Conservation (phyloP, 1,140 invertebrate species). For the Leucophenga varia region DNA sequence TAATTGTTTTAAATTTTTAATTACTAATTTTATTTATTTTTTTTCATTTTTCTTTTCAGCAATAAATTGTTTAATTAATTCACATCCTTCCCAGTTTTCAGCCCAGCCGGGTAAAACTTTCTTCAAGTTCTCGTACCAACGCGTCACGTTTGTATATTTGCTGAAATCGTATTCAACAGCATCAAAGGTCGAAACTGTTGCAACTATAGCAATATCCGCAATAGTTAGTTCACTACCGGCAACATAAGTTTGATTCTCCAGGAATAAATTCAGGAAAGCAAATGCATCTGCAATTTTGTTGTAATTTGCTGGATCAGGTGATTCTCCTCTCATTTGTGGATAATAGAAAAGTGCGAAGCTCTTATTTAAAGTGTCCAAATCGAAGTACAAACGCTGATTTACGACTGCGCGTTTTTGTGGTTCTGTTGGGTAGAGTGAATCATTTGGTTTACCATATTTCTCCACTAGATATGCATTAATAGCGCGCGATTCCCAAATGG, state of each 20-base stretch:
- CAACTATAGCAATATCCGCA: conserved; percentile 68
- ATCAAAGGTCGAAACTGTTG: conserved; percentile 68
- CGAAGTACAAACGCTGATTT: conserved; percentile 74
- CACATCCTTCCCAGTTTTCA: conserved; percentile 31
- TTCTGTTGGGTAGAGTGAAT: conserved; percentile 68
- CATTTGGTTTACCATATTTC: conserved; percentile 66
- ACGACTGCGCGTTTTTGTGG: conserved; percentile 67
- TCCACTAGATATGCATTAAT: conserved; percentile 70
- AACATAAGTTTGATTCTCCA: conserved; percentile 65
- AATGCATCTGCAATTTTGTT: conserved; percentile 65
- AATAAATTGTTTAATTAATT: no score
- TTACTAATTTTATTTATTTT: no score
- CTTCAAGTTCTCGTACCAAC: conserved; percentile 71
- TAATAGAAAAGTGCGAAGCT: conserved; percentile 66
- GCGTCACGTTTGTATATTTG: conserved; percentile 67
- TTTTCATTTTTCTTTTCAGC: no score
- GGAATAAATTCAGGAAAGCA: conserved; percentile 64
- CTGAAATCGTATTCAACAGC: conserved; percentile 65
- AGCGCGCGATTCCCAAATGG: conserved; percentile 69
- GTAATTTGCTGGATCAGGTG: conserved; percentile 64
- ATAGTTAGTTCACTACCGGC: conserved; percentile 71
- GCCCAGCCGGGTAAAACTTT: conserved; percentile 63
- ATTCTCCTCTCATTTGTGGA: conserved; percentile 62
- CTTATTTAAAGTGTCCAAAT: conserved; percentile 67
- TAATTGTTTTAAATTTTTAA: no score